phyloP scores from a whole-genome alignment of 2,797 vertebrate species.

The Gadopsis marmoratus region DNA sequence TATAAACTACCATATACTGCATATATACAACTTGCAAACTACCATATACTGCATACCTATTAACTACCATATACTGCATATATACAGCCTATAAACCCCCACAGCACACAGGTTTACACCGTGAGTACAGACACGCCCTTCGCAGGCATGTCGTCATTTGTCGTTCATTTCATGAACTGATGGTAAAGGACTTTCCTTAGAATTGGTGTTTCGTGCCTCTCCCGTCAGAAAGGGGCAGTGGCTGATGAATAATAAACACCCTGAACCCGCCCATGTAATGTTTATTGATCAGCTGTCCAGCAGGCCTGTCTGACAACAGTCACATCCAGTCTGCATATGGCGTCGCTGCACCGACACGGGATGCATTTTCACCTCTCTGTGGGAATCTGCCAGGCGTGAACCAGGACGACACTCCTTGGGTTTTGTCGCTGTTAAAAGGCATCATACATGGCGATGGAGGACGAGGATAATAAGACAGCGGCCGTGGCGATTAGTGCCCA shows the following conservation, averaged over 20 bases:
- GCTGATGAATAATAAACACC: constrained; percentile 70
- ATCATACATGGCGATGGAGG: constrained; percentile 86
- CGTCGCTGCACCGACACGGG: constrained; percentile 78
- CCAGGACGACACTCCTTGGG: constrained; percentile 59
- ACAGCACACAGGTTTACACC: not conserved
- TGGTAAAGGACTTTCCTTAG: constrained; percentile 7
- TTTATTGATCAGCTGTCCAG: constrained; percentile 78
- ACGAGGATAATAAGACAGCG: constrained; percentile 73
- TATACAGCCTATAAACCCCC: no score
- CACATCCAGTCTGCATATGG: constrained; percentile 82
- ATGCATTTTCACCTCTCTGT: constrained; percentile 74
- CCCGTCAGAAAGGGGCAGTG: constrained; percentile 54
- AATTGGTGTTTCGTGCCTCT: constrained; percentile 34
- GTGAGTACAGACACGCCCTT: constrained; percentile 25
- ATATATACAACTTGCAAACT: no score
- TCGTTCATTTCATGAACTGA: not conserved
- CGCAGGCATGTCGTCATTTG: not conserved
- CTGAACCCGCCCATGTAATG: constrained; percentile 79
- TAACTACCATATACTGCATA: no score
- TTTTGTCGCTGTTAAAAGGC: constrained; percentile 44
- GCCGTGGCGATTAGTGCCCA: constrained; percentile 60
- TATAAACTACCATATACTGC: no score
- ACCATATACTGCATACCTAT: no score
- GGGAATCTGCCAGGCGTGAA: constrained; percentile 76
- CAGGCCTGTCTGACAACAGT: constrained; percentile 77